These are phyloP conservation scores for Philhelius pedissequus DNA, from an alignment of 2,888 invertebrate species.

Conservation along the genomic window DNA sequence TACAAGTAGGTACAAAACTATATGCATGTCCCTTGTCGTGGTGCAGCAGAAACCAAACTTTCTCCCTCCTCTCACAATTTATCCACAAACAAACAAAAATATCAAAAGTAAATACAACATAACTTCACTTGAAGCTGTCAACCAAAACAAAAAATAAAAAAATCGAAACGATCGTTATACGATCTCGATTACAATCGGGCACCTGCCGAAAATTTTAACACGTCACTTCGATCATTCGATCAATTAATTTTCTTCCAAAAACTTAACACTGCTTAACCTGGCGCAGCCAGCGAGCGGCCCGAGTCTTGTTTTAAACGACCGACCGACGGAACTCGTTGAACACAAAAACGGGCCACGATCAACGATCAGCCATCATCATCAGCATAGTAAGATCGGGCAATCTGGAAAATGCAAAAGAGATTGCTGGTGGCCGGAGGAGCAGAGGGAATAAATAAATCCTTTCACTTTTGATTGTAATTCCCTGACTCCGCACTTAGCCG, in stretches of 20 bases:
- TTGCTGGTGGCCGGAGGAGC: not conserved
- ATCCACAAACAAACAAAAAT: not conserved
- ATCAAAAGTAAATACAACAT: not conserved
- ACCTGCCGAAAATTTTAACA: slow-evolving; percentile 68
- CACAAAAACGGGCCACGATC: slow-evolving; percentile 21
- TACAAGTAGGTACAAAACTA: too few species aligned
- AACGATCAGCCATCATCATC: slow-evolving; percentile 7
- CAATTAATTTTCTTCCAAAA: slow-evolving; percentile 63
- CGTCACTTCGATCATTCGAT: slow-evolving; percentile 68
- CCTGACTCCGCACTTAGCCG: not conserved
- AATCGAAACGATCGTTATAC: slow-evolving; percentile 28
- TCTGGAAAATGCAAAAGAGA: slow-evolving; percentile 56
- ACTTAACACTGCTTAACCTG: slow-evolving; percentile 11
- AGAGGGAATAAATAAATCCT: slow-evolving; percentile 31
- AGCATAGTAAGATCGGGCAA: not conserved
- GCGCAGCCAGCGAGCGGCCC: not conserved
- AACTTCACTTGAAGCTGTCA: slow-evolving; percentile 22
- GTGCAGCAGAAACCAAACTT: slow-evolving; percentile 3
- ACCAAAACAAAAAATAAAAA: slow-evolving; percentile 38
- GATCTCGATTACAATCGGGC: slow-evolving; percentile 60
- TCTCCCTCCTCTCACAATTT: not conserved
- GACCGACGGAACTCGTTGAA: slow-evolving; percentile 18
- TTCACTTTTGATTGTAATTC: slow-evolving; percentile 48
- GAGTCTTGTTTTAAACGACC: slow-evolving; percentile 16
- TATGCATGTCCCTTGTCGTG: not conserved